These are phyloP conservation scores for Alcedo atthis DNA, from an alignment of 2,797 vertebrate species.

Conservation along the genomic window DNA sequence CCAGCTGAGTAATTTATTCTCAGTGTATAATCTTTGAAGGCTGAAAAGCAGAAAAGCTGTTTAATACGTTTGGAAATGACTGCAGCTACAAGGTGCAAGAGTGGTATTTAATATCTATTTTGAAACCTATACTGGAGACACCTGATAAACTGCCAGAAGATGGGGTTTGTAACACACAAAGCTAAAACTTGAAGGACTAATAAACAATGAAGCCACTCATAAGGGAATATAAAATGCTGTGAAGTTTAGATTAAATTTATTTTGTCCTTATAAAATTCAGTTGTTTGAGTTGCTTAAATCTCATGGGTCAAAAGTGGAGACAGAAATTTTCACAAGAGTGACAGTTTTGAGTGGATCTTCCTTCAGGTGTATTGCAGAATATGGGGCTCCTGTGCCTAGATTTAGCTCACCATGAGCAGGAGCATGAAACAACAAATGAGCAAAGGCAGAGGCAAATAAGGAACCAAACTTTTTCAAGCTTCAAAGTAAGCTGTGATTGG, in stretches of 20 bases:
- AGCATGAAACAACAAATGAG: background rate
- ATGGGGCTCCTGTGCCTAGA: background rate
- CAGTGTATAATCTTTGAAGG: constrained; percentile 41
- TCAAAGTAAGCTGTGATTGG: background rate
- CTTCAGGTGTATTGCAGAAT: background rate
- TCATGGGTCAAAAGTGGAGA: background rate
- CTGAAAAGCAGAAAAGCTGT: constrained; percentile 53
- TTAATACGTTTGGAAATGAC: constrained; percentile 29
- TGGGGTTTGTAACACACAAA: constrained; percentile 52
- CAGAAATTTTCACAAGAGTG: background rate
- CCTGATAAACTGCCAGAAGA: constrained; percentile 56
- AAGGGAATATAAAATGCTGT: background rate
- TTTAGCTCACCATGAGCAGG: background rate
- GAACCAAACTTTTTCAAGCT: background rate
- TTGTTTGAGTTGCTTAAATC: background rate
- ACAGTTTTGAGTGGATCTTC: background rate
- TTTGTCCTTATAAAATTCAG: constrained; percentile 17
- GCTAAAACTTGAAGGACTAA: constrained; percentile 27
- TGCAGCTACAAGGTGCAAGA: constrained; percentile 23
- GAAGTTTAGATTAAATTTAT: constrained; percentile 21
- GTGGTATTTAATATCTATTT: constrained; percentile 42
- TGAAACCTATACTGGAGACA: constrained; percentile 20
- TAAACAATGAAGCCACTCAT: background rate
- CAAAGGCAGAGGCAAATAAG: background rate
- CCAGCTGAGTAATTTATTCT: constrained; percentile 72